A percentile compares a stretch with the other conserved stretches of the same genome.
These are phyloP conservation scores for Acleris cristana DNA, from an alignment of 2,888 invertebrate genomes.

Conservation along the genomic window DNA sequence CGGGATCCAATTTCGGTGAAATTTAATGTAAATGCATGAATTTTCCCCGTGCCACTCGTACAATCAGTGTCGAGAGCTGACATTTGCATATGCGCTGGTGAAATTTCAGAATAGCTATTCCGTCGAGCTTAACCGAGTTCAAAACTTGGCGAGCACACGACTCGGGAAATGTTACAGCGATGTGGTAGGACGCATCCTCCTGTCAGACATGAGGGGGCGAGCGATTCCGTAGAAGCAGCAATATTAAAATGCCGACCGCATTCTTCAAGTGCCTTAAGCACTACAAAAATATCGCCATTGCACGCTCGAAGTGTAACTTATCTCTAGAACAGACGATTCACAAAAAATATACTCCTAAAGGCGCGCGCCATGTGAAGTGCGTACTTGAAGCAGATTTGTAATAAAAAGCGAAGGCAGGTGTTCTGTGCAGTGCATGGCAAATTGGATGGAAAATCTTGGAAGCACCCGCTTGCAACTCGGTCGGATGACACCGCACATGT, in stretches of 20 bases:
- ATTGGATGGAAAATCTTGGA: slow-evolving; percentile 66
- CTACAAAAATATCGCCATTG: slow-evolving; percentile 54
- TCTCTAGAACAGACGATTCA: slow-evolving; percentile 63
- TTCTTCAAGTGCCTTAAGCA: slow-evolving; percentile 49
- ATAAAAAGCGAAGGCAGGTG: slow-evolving; percentile 66
- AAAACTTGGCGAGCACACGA: slow-evolving; percentile 72
- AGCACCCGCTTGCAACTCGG: slow-evolving; percentile 48
- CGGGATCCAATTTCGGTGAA: slow-evolving; percentile 77
- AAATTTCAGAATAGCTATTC: slow-evolving; percentile 80
- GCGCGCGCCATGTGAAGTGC: slow-evolving; percentile 63
- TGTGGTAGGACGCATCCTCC: slow-evolving; percentile 62
- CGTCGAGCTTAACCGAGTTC: slow-evolving; percentile 77
- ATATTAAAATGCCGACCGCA: slow-evolving; percentile 60
- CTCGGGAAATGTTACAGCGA: slow-evolving; percentile 64
- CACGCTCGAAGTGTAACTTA: slow-evolving; percentile 59
- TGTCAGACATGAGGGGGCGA: slow-evolving; percentile 60
- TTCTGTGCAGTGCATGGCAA: slow-evolving; percentile 51
- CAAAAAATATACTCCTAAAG: slow-evolving; percentile 50
- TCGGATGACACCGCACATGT: slow-evolving; percentile 65
- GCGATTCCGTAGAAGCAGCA: slow-evolving; percentile 51
- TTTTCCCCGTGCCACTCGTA: slow-evolving; percentile 80
- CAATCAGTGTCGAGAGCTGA: slow-evolving; percentile 83
- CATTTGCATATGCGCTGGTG: slow-evolving; percentile 82
- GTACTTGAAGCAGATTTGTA: slow-evolving; percentile 58
- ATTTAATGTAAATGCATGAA: slow-evolving; percentile 83